Conservation (phyloP, 2,797 vertebrate species). For the Myioborus miniatus region DNA sequence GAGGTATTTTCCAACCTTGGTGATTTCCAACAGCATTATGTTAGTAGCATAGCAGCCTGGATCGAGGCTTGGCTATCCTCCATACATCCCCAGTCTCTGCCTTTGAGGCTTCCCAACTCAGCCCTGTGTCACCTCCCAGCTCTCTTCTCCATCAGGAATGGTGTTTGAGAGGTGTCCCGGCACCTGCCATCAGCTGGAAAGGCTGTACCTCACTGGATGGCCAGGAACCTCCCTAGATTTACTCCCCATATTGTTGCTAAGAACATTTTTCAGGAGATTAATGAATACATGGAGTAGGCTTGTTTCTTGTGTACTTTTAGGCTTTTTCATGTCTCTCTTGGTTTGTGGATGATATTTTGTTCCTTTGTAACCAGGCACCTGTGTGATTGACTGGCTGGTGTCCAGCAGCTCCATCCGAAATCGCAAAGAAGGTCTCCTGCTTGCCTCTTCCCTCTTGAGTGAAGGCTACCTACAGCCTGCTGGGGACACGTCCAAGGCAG, state of each 20-base stretch:
- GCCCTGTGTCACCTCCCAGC: background rate
- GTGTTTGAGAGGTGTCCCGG: background rate
- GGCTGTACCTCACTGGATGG: background rate
- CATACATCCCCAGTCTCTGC: background rate
- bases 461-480: slow-evolving; percentile 94
- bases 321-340: background rate
- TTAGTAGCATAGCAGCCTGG: background rate
- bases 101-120: background rate
- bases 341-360: background rate
- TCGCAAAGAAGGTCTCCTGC: slow-evolving; percentile 86
- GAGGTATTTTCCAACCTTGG: background rate
- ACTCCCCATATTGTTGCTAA: background rate
- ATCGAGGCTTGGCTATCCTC: background rate
- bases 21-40: background rate
- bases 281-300: background rate
- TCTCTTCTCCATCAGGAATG: background rate
- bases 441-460: slow-evolving; percentile 87
- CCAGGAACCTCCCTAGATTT: background rate
- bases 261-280: background rate
- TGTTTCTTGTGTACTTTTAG: background rate
- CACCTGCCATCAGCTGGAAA: background rate
- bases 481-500: slow-evolving; percentile 85
- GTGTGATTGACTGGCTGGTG: slow-evolving; percentile 91
- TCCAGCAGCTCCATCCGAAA: slow-evolving; percentile 85
- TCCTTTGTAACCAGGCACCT: slow-evolving; percentile 77